A percentile compares a stretch with the other conserved stretches of the same genome.
phyloP scores from a whole-genome alignment of 1,140 invertebrate genomes.

The Cydia strobilella region DNA sequence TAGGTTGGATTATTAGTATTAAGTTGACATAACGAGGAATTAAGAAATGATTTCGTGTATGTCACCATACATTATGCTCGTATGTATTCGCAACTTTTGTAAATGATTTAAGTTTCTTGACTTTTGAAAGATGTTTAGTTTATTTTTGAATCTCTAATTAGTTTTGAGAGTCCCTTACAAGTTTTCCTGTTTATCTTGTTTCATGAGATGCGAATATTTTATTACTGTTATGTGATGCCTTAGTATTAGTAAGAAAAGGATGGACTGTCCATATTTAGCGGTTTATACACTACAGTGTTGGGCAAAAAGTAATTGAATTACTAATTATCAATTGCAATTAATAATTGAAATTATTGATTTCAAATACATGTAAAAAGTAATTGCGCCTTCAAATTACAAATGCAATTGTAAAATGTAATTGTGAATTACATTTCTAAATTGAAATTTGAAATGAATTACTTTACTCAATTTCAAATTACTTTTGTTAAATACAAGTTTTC shows the following conservation, averaged over 20 bases:
- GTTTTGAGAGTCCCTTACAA: conserved; percentile 29
- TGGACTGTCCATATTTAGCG: conserved; percentile 27
- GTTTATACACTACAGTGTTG: conserved; percentile 19
- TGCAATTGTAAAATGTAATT: too few relatives aligned
- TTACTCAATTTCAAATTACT: too few relatives aligned
- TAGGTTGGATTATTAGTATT: not conserved
- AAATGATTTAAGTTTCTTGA: conserved; percentile 9
- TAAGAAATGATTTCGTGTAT: not conserved
- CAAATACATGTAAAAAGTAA: too few relatives aligned
- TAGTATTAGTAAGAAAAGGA: conserved; percentile 24
- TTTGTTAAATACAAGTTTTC: too few relatives aligned
- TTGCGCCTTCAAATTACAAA: too few relatives aligned
- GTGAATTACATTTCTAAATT: too few relatives aligned
- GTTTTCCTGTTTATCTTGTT: conserved; percentile 23
- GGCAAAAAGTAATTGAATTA: too few relatives aligned
- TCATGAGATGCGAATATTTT: conserved; percentile 23
- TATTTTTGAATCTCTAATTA: conserved; percentile 28
- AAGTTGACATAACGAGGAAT: not conserved
- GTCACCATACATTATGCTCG: not conserved
- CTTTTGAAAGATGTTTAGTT: conserved; percentile 19
- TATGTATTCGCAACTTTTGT: not conserved
- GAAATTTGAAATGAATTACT: too few relatives aligned
- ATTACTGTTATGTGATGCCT: conserved; percentile 28
- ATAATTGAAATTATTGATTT: too few relatives aligned
- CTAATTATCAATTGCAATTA: too few relatives aligned